Evolutionary conservation across 2,888 invertebrate genomes (phyloP).

Genomic region (Adelognathus sp.): DNA sequence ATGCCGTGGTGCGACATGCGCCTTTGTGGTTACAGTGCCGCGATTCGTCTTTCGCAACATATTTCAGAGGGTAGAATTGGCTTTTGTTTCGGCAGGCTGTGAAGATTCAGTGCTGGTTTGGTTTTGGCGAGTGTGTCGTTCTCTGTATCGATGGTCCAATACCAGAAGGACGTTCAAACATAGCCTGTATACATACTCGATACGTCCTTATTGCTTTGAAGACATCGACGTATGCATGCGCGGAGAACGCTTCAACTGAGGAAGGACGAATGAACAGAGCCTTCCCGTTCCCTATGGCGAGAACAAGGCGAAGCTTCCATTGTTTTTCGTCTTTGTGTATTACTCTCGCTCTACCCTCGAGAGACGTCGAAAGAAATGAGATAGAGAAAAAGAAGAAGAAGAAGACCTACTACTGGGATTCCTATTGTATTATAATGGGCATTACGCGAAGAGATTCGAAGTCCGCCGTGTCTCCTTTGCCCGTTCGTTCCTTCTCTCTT

Average conservation of each 20-base stretch:
- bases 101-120: not conserved
- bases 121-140: conserved; percentile 19
- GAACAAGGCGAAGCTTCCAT: conserved; percentile 58
- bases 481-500: conserved; percentile 22
- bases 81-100: conserved; percentile 2
- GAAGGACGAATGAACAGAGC: conserved; percentile 40
- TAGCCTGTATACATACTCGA: no score
- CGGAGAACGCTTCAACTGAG: no score
- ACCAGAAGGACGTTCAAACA: no score
- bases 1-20: no score
- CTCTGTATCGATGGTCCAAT: not conserved
- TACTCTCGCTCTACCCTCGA: conserved; percentile 29
- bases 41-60: conserved; percentile 12
- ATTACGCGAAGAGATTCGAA: conserved; percentile 66
- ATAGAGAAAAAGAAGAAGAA: conserved; percentile 54
- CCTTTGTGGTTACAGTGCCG: not conserved
- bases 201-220: no score
- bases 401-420: conserved; percentile 53
- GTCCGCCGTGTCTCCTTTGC: conserved; percentile 45
- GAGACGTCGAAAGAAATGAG: conserved; percentile 54
- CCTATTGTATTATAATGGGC: conserved; percentile 79
- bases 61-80: not conserved
- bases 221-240: no score
- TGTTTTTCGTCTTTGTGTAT: conserved; percentile 68
- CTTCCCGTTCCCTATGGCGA: conserved; percentile 37